A percentile compares a stretch with the other conserved stretches of the same genome.
These are phyloP conservation scores for Euthynnus affinis DNA, from an alignment of 2,797 vertebrate genomes.

Conservation along the genomic window DNA sequence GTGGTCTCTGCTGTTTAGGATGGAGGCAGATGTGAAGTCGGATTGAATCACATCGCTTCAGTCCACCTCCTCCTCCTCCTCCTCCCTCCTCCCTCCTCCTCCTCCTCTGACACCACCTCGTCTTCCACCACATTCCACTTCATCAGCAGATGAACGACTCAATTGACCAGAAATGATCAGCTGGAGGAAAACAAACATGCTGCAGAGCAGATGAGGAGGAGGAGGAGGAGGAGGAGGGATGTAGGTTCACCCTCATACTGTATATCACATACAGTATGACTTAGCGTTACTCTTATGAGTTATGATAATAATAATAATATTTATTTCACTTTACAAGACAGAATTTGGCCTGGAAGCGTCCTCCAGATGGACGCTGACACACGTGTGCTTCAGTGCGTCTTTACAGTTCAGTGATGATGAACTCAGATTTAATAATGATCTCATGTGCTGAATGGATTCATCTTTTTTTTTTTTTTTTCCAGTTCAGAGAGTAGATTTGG, in stretches of 20 bases:
- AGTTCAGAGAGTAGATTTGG: constrained; percentile 10
- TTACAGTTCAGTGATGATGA: constrained; percentile 21
- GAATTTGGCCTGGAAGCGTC: neutral
- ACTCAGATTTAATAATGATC: neutral
- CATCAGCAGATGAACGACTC: constrained; percentile 59
- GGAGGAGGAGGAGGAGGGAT: too few relatives aligned
- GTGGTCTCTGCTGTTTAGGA: constrained; percentile 17
- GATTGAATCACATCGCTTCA: neutral
- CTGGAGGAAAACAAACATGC: constrained; percentile 65
- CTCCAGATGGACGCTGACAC: too few relatives aligned
- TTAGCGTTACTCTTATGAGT: neutral
- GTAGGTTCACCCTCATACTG: constrained; percentile 7
- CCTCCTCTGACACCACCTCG: too few relatives aligned
- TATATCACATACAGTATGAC: neutral
- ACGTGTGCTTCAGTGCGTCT: neutral
- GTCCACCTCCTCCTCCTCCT: too few relatives aligned
- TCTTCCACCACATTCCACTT: constrained; percentile 49
- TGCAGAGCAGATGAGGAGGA: constrained; percentile 12
- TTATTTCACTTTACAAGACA: neutral
- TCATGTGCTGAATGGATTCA: neutral
- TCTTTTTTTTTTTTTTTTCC: constrained; percentile 14
- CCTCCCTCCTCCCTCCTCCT: too few relatives aligned
- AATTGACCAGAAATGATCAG: constrained; percentile 58
- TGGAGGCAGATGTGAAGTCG: constrained; percentile 23
- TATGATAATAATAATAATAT: too few relatives aligned